These are phyloP conservation scores for Fulmarus glacialis DNA, from an alignment of 2,113 vertebrate genomes.

Conservation along the genomic window DNA sequence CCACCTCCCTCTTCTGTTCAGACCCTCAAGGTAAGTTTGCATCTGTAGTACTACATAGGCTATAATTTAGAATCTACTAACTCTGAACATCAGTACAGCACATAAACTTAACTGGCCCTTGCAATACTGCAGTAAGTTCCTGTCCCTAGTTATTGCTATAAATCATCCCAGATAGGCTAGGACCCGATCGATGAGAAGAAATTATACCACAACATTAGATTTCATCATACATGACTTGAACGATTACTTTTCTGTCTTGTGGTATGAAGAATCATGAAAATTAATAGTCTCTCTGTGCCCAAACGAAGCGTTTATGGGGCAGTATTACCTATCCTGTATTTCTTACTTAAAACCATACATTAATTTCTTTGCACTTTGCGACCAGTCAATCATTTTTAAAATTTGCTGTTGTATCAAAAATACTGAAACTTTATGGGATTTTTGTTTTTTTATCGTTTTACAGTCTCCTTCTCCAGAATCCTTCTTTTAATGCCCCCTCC, in stretches of 20 bases:
- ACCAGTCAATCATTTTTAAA: conserved; percentile 16
- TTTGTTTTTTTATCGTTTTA: neutral
- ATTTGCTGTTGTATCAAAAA: neutral
- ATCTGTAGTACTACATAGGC: neutral
- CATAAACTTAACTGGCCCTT: conserved; percentile 47
- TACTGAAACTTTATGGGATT: conserved; percentile 1
- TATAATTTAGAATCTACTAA: conserved; percentile 65
- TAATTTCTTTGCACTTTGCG: conserved; percentile 50
- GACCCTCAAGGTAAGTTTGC: neutral
- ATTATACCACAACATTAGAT: conserved; percentile 72
- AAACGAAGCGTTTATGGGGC: conserved; percentile 57
- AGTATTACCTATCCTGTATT: conserved; percentile 62
- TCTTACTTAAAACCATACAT: conserved; percentile 68
- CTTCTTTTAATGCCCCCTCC: neutral
- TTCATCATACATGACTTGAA: conserved; percentile 70
- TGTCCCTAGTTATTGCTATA: conserved; percentile 50
- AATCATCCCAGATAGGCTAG: conserved; percentile 67
- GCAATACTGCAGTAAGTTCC: conserved; percentile 16
- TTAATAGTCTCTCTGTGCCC: conserved; percentile 64
- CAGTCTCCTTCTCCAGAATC: neutral
- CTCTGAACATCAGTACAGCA: conserved; percentile 46
- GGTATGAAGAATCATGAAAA: conserved; percentile 68
- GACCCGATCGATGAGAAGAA: conserved; percentile 72
- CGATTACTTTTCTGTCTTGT: conserved; percentile 69
- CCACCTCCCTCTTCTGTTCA: neutral